Base-by-base conservation (phyloP, 2,797 vertebrate genomes). In the Decapterus maruadsi region DNA sequence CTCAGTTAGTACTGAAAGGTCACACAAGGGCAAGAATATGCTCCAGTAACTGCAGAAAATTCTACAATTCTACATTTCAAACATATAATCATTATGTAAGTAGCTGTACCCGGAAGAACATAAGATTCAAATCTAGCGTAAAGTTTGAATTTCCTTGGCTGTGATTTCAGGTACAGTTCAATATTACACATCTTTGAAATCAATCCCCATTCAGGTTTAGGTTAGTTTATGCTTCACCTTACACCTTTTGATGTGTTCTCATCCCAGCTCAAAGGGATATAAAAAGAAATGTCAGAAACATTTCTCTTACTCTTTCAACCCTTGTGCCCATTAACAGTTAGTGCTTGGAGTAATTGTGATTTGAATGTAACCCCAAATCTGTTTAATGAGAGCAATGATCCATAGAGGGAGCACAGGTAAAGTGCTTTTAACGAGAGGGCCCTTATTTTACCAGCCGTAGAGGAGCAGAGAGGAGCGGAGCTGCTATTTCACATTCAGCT, bases 381-480 rank as follows among this genome's bases (percentile, higher is more conserved):
- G 85, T 92, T 90, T 94, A 94, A 94, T 92, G 91, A 94, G 92
- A 87, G 88, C 87, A 88, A 85, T 90, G 93, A 93, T 94, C 92
- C 90, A 74, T 73, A 69, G 90, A 92, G 89, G 86, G 90, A 94
- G 90, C 92, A 87, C 90, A 94, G 92, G 92, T 94, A 92, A 93
- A 93, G 92, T 94, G 90, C 88, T 93, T 94, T 94, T 93, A 93
- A 94, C 86, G 80, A 94, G 90, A 93, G 92, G 90, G 90, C 85
- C 90, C 90, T 93, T 90, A 92, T 93, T 94, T 91, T 87, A 91
- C 88, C 90, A 90, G 90, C 81, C 74, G 1, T 74, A 78, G 89
- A 92, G 80, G 78, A 91, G 87, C 85, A 84, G 81, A 91, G 86
- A 90, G 84, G 77, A 88, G 80, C 84, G 12, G 71, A 75, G 77